phyloP scores from a whole-genome alignment of 2,113 vertebrate genomes.

The Protobothrops mucrosquamatus region DNA sequence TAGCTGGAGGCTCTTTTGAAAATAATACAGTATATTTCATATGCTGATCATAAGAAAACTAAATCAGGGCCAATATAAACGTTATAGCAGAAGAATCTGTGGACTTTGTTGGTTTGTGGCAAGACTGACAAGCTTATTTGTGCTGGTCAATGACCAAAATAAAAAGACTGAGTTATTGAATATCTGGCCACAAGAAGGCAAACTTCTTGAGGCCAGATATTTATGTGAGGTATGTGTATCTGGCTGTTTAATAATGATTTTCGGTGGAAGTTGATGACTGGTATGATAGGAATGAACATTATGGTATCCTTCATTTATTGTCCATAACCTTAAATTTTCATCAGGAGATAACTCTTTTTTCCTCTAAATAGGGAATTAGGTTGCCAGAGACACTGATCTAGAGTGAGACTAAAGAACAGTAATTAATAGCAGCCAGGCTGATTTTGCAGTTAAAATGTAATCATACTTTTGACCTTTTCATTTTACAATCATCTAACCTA shows the following conservation, averaged over 20 bases:
- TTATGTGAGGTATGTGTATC: not conserved
- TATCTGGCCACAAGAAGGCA: not conserved
- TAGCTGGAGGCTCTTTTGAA: not conserved
- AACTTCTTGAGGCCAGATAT: not conserved
- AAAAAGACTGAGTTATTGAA: not conserved
- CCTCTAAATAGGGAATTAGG: not conserved
- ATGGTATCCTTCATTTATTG: not conserved
- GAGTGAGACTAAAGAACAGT: not conserved
- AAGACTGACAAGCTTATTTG: not conserved
- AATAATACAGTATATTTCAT: not conserved
- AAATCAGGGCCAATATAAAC: not conserved
- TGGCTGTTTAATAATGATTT: not conserved
- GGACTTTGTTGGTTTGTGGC: not conserved
- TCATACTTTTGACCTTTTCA: conserved; percentile 2
- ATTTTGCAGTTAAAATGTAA: conserved; percentile 3
- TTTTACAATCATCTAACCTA: conserved; percentile 3
- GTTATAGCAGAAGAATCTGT: not conserved
- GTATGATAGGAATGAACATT: not conserved
- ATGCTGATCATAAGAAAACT: not conserved
- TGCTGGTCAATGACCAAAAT: not conserved
- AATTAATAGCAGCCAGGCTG: not conserved
- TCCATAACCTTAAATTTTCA: not conserved
- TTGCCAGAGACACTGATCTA: not conserved
- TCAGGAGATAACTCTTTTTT: not conserved
- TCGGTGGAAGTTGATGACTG: not conserved